Evolutionary conservation across 2,888 invertebrate genomes (phyloP).

Genomic region (Doris montereyensis): DNA sequence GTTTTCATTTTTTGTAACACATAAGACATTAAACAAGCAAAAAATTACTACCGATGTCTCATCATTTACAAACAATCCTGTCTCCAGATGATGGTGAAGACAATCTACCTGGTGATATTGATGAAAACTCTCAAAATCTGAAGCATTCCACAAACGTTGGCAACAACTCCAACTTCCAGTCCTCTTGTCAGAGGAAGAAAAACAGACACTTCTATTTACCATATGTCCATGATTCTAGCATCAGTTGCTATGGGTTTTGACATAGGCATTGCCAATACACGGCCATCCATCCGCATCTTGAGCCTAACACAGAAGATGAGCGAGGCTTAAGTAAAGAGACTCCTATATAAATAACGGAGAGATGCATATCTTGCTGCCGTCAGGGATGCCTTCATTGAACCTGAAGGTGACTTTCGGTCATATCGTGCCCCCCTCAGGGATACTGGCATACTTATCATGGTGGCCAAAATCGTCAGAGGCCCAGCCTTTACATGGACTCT

Average conservation of each 20-base stretch:
- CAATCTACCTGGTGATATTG: slow-evolving; percentile 68
- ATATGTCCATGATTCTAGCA: slow-evolving; percentile 92
- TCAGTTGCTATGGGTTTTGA: slow-evolving; percentile 92
- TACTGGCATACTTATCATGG: slow-evolving; percentile 89
- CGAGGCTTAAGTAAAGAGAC: slow-evolving; percentile 53
- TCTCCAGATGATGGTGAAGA: slow-evolving; percentile 71
- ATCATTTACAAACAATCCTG: no score
- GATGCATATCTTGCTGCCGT: slow-evolving; percentile 71
- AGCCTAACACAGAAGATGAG: slow-evolving; percentile 41
- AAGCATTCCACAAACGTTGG: slow-evolving; percentile 54
- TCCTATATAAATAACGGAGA: slow-evolving; percentile 65
- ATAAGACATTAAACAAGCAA: no score
- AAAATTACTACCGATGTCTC: no score
- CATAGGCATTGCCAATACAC: slow-evolving; percentile 85
- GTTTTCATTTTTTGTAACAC: no score
- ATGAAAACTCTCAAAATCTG: slow-evolving; percentile 49
- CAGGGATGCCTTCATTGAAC: slow-evolving; percentile 68
- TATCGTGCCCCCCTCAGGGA: slow-evolving; percentile 56
- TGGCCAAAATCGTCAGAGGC: slow-evolving; percentile 77
- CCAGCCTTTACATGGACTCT: slow-evolving; percentile 63
- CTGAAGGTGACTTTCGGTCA: slow-evolving; percentile 60
- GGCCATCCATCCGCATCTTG: slow-evolving; percentile 65
- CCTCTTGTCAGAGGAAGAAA: slow-evolving; percentile 49
- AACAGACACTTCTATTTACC: slow-evolving; percentile 82
- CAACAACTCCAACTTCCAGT: slow-evolving; percentile 33